These are phyloP conservation scores for Trissolcus basalis DNA, from an alignment of 1,140 invertebrate genomes.

Conservation along the genomic window DNA sequence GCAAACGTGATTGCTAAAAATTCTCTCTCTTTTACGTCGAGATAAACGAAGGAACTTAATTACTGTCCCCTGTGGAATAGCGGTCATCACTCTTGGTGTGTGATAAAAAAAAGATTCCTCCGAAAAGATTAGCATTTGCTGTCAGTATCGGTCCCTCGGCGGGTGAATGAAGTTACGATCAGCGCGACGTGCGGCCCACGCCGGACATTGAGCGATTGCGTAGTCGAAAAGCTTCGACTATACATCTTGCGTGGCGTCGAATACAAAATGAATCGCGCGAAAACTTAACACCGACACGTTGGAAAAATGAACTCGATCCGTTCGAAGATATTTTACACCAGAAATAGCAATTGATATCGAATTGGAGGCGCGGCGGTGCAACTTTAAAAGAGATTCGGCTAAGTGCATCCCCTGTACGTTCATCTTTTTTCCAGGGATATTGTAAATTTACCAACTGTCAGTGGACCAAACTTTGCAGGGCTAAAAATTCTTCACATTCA, in stretches of 20 bases:
- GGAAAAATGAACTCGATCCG: neutral
- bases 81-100: slow-evolving; percentile 46
- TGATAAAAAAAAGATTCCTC: slow-evolving; percentile 24
- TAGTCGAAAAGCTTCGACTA: slow-evolving; percentile 40
- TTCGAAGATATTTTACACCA: neutral
- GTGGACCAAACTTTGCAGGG: too few relatives aligned
- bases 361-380: too few relatives aligned
- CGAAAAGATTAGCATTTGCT: slow-evolving; percentile 53
- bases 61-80: slow-evolving; percentile 48
- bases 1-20: slow-evolving; percentile 35
- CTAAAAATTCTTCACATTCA: too few relatives aligned
- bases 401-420: too few relatives aligned
- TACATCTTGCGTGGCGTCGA: slow-evolving; percentile 46
- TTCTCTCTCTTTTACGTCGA: slow-evolving; percentile 41
- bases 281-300: neutral
- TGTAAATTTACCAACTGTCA: too few relatives aligned
- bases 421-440: too few relatives aligned
- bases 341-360: neutral
- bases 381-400: too few relatives aligned
- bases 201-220: slow-evolving; percentile 56
- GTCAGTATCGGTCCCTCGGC: slow-evolving; percentile 51
- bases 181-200: slow-evolving; percentile 44
- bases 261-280: slow-evolving; percentile 22
- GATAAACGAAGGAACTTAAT: slow-evolving; percentile 54
- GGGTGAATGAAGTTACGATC: slow-evolving; percentile 60